Evolutionary conservation across 2,797 vertebrate genomes (phyloP), one percentile per base, ranked within the genome.

Genomic region (Acanthurus lineatus): DNA sequence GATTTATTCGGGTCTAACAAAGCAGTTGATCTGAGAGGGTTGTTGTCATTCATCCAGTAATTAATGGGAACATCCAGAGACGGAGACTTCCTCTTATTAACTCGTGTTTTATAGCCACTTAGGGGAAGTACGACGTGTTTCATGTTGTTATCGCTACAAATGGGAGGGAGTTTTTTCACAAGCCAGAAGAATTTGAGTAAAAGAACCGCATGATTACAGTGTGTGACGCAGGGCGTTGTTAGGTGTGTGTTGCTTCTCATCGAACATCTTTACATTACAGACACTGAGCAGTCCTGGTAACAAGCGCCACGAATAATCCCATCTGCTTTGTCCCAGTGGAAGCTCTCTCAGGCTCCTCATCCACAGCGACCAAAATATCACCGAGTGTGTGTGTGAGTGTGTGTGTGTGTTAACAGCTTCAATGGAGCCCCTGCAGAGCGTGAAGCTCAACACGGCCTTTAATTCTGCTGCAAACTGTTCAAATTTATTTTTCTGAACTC

Each of bases 251-350:
- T 76, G 28, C 49, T 70, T 66, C 64, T 72, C 76, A 67, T 69
- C 11, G 2, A 40, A 32, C 19, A 75, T 75, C 61, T 69, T 32
- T 25, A 25, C 51, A 47, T 65, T 45, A 57, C 9, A 25, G 14
- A 72, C 32, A 60, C 17, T 38, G 58, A 66, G 47, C 10, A 45
- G 70, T 35, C 58, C 73, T 56, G 68, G 81, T 73, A 84, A 86
- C 76, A 83, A 84, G 60, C 56, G 62, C 84, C 80, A 76, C 82
- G 90, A 91, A 91, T 88, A 90, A 83, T 85, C 71, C 77, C 89
- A 89, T 89, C 85, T 89, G 87, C 82, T 80, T 49, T 32, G 17
- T 86, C 82, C 57, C 75, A 66, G 78, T 8, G 69, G 73, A 69
- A 12, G 38, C 28, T 32, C 64, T 79, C 58, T 32, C 45, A 25